These are phyloP conservation scores for Etia nguti DNA, from an alignment of 2,113 vertebrate species.

Conservation along the genomic window DNA sequence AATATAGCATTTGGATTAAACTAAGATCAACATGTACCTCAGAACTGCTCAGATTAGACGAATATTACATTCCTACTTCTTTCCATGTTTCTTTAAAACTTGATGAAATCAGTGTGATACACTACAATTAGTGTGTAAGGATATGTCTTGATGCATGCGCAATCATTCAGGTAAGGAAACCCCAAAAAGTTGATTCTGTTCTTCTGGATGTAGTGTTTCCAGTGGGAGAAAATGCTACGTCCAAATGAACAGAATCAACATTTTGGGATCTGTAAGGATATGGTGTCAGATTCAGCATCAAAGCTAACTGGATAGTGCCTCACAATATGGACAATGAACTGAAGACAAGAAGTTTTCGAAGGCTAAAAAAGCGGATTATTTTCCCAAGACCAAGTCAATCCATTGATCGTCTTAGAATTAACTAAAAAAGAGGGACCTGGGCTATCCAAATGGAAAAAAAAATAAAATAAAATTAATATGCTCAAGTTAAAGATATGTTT, in stretches of 20 bases:
- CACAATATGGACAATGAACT: background rate
- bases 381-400: background rate
- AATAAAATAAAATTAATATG: background rate
- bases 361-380: background rate
- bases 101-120: background rate
- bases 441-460: background rate
- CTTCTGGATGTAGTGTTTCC: accelerated
- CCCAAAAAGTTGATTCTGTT: background rate
- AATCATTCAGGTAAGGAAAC: background rate
- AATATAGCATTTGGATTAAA: background rate
- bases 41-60: background rate
- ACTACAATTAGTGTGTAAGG: background rate
- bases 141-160: background rate
- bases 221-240: background rate
- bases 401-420: background rate
- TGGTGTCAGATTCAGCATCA: background rate
- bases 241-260: background rate
- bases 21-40: background rate
- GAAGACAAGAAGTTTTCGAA: background rate
- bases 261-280: background rate
- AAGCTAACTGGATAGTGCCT: background rate
- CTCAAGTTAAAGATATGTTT: background rate
- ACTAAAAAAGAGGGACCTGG: background rate
- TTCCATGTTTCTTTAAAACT: background rate
- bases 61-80: background rate